Conservation (phyloP, 2,797 vertebrate species). For the Aplochiton taeniatus region DNA sequence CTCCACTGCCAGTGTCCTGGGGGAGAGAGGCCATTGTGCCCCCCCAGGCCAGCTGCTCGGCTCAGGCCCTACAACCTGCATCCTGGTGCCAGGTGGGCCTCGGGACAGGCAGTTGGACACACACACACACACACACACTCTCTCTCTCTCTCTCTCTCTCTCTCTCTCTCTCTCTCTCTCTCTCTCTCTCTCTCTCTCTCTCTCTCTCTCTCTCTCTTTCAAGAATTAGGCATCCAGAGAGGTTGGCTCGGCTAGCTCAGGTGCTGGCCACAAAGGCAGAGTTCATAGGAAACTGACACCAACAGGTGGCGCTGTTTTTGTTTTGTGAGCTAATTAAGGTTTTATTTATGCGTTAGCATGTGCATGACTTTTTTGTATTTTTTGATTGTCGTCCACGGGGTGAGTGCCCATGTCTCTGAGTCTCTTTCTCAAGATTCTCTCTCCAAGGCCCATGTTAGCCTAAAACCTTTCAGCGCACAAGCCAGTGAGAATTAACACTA, state of each 20-base stretch:
- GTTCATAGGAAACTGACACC: constrained; percentile 59
- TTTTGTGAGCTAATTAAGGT: constrained; percentile 63
- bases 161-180: constrained; percentile 23
- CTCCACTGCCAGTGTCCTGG: constrained; percentile 68
- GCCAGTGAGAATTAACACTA: background rate
- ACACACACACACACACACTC: constrained; percentile 31
- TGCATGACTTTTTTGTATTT: constrained; percentile 66
- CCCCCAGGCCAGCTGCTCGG: constrained; percentile 68
- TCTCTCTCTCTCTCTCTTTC: constrained; percentile 5
- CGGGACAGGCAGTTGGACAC: constrained; percentile 53
- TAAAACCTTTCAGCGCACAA: background rate
- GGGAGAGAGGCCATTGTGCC: constrained; percentile 56
- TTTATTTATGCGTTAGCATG: constrained; percentile 74
- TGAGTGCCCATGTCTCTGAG: constrained; percentile 19
- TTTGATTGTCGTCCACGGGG: constrained; percentile 50
- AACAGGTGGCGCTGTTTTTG: constrained; percentile 80
- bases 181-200: constrained; percentile 37
- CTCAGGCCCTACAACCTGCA: constrained; percentile 64
- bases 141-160: constrained; percentile 5
- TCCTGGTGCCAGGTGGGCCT: constrained; percentile 69
- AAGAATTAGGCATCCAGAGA: constrained; percentile 34
- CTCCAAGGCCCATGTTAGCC: no score
- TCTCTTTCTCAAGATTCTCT: no score
- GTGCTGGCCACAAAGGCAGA: constrained; percentile 59
- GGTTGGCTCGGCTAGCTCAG: constrained; percentile 53